Evolutionary conservation across 2,797 vertebrate species (phyloP), one percentile per base, ranked within the genome.

Genomic region (Melanotaenia parkinsoni): DNA sequence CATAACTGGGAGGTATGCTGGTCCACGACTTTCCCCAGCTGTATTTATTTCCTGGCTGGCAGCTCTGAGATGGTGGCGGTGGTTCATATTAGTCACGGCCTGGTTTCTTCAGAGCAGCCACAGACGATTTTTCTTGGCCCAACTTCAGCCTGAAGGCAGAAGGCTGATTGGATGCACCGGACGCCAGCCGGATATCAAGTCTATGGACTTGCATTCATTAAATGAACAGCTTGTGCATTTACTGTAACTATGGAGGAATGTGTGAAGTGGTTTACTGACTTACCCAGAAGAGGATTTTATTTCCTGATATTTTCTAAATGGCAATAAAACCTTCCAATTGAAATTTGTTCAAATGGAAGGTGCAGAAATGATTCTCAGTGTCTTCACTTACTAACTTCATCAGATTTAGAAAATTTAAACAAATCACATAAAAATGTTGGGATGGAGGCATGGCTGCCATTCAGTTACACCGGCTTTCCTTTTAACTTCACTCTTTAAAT

Each of bases 31-130:
- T 70, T 80, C 67, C 86, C 76, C 81, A 83, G 84, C 87, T 86
- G 83, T 78, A 80, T 86, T 83, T 88, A 86, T 86, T 84, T 88
- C 79, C 89, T 88, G 85, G 72, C 76, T 82, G 70, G 77, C 79
- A 79, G 86, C 72, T 77, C 70, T 59, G 54, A 10, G 62, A 68
- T 50, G 72, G 69, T 72, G 79, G 82, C 24, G 58, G 64, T 88
- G 87, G 76, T 89, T 91, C 77, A 20, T 71, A 74, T 93, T 90
- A 90, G 91, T 91, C 86, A 91, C 72, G 72, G 87, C 86, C 76
- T 47, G 24, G 77, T 79, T 88, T 64, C 70, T 68, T 84, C 73
- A 72, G 74, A 82, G 77, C 76, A 67, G 76, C 84, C 66, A 69
- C 67, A 63, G 79, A 71, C 68, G 81, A 73, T 88, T 88, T 80